phyloP scores from a whole-genome alignment of 2,888 invertebrate genomes.

The Sarcophaga caerulescens region DNA sequence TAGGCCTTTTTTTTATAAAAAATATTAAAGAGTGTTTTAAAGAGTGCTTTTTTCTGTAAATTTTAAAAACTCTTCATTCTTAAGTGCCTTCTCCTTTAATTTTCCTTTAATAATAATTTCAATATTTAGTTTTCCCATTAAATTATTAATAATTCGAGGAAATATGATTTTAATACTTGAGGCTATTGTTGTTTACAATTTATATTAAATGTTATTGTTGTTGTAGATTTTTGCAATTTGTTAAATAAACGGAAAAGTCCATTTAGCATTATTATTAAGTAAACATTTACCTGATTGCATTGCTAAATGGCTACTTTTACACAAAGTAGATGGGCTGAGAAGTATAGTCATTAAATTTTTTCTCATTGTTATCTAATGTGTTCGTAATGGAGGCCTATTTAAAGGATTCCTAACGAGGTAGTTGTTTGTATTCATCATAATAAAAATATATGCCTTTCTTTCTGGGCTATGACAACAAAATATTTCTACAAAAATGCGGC shows the following conservation, averaged over 20 bases:
- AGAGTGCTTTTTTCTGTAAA: too few relatives aligned
- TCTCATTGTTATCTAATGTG: too few relatives aligned
- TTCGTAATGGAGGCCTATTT: too few relatives aligned
- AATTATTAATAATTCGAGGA: neutral
- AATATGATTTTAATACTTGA: neutral
- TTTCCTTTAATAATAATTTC: neutral
- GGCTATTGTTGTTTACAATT: conserved; percentile 3
- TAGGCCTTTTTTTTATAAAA: too few relatives aligned
- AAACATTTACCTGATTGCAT: conserved; percentile 5
- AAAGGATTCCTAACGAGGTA: too few relatives aligned
- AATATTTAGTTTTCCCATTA: neutral
- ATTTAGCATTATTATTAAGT: conserved; percentile 32
- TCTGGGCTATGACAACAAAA: too few relatives aligned
- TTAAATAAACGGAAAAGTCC: conserved; percentile 21
- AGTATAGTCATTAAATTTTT: neutral
- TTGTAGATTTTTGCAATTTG: conserved; percentile 15
- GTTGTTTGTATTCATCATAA: too few relatives aligned
- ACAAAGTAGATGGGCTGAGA: neutral
- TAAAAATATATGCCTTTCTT: too few relatives aligned
- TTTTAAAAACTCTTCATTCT: neutral
- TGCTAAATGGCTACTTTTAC: neutral
- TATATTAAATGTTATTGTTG: neutral
- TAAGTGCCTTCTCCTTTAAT: neutral
- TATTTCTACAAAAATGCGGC: too few relatives aligned
- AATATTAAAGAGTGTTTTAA: too few relatives aligned